Conservation (phyloP, 53 echinoderm and acorn worm genomes). For the Temnopleurus reevesii region DNA sequence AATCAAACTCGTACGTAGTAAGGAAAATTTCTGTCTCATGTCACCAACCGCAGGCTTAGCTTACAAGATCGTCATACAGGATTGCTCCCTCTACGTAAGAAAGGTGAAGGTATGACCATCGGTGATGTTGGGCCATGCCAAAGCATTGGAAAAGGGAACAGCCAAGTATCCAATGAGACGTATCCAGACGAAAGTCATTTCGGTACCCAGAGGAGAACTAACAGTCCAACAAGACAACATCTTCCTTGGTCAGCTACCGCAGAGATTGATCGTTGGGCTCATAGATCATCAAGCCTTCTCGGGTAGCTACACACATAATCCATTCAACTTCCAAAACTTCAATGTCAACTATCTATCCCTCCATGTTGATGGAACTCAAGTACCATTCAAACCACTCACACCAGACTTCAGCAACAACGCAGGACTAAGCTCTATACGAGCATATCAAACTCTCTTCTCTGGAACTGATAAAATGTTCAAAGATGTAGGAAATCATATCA, state of each 20-base stretch:
- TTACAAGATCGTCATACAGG: constrained; percentile 72
- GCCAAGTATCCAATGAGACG: constrained; percentile 73
- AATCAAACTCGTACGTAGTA: constrained; percentile 61
- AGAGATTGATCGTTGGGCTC: constrained; percentile 63
- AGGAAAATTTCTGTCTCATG: constrained; percentile 75
- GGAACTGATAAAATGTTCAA: constrained; percentile 67
- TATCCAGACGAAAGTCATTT: constrained; percentile 56
- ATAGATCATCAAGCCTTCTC: constrained; percentile 67
- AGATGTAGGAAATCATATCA: constrained; percentile 61
- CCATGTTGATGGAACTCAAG: constrained; percentile 67
- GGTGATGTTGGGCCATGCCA: constrained; percentile 66
- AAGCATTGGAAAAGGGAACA: constrained; percentile 73
- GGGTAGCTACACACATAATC: constrained; percentile 65
- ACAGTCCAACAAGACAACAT: constrained; percentile 65
- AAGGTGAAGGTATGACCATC: constrained; percentile 76
- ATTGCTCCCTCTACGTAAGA: constrained; percentile 70
- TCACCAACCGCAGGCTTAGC: constrained; percentile 42
- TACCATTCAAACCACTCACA: constrained; percentile 68
- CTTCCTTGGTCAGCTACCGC: constrained; percentile 68
- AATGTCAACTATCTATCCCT: constrained; percentile 51
- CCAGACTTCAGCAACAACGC: constrained; percentile 29
- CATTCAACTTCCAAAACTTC: constrained; percentile 75
- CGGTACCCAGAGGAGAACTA: constrained; percentile 63
- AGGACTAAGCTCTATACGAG: constrained; percentile 40
- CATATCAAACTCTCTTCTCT: constrained; percentile 62